Conservation (phyloP, 2,888 invertebrate genomes). For the Dryocosmus kuriphilus region DNA sequence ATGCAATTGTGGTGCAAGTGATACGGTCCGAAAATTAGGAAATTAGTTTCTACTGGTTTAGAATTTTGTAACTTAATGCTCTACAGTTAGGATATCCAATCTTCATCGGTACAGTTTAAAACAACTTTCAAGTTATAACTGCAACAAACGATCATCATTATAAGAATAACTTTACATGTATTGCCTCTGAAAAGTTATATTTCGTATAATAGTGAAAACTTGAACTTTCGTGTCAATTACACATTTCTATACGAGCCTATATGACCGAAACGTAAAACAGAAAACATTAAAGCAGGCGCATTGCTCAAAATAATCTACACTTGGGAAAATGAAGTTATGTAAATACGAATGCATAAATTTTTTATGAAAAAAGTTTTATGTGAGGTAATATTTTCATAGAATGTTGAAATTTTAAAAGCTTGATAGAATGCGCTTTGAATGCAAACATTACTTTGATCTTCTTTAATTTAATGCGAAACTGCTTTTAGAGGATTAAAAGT, state of each 20-base stretch:
- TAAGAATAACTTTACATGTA: neutral
- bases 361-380: neutral
- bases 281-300: neutral
- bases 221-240: neutral
- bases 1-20: constrained; percentile 60
- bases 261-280: neutral
- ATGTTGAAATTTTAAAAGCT: neutral
- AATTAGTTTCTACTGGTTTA: neutral
- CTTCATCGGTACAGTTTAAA: neutral
- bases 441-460: neutral
- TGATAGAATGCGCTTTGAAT: neutral
- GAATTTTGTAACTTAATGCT: neutral
- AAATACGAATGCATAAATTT: neutral
- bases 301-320: neutral
- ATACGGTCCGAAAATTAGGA: constrained; percentile 47
- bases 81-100: no score
- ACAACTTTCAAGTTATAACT: neutral
- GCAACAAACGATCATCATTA: neutral
- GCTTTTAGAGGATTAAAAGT: no score
- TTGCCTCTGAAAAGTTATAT: neutral
- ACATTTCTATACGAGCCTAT: neutral
- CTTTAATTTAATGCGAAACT: no score
- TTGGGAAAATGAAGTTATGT: neutral
- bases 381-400: neutral
- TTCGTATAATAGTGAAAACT: neutral